phyloP scores from a whole-genome alignment of 2,797 vertebrate genomes.

The Lacerta bilineata region DNA sequence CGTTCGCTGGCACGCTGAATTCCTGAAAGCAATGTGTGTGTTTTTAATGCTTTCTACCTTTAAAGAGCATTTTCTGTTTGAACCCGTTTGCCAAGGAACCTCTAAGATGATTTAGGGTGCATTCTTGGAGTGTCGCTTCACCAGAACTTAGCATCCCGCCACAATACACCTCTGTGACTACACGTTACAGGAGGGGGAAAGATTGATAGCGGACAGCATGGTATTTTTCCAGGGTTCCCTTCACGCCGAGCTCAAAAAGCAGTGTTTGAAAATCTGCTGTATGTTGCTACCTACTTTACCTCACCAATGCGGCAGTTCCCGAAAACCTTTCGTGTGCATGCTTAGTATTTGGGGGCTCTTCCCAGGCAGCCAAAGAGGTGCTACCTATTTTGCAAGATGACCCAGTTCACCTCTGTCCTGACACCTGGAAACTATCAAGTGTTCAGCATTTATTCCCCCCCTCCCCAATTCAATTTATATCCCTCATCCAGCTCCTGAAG shows the following conservation, averaged over 20 bases:
- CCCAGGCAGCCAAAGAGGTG: not conserved
- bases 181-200: not conserved
- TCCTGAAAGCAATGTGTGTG: not conserved
- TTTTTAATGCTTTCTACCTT: not conserved
- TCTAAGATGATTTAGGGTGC: not conserved
- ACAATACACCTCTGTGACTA: too few species aligned
- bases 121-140: not conserved
- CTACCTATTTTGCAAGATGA: too few species aligned
- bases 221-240: not conserved
- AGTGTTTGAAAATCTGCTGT: not conserved
- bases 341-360: not conserved
- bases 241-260: too few species aligned
- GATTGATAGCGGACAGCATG: not conserved
- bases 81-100: not conserved
- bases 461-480: too few species aligned
- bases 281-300: not conserved
- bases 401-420: not conserved
- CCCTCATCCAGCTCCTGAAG: too few species aligned
- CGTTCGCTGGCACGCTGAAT: not conserved
- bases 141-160: not conserved
- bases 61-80: not conserved
- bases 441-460: not conserved
- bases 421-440: not conserved
- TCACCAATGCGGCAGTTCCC: not conserved
- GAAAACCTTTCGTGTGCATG: not conserved